phyloP scores from a whole-genome alignment of 2,888 invertebrate genomes.

The Drosophila eohydei region DNA sequence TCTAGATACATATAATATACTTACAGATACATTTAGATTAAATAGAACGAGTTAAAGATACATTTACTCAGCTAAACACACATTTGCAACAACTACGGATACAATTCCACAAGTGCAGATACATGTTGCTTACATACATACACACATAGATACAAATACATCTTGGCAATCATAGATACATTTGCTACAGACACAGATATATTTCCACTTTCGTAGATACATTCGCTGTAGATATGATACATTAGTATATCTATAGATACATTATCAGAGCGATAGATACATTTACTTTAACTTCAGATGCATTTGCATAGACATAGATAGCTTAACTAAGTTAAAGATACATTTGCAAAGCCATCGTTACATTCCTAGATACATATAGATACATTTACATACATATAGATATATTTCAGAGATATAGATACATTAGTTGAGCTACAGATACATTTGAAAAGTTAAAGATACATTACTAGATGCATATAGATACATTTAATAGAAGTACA shows the following conservation, averaged over 20 bases:
- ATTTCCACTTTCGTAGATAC: too few relatives aligned
- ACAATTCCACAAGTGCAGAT: conserved; percentile 9
- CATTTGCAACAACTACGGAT: not conserved
- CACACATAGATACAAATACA: conserved; percentile 7
- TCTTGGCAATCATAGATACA: conserved; percentile 8
- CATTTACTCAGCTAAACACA: not conserved
- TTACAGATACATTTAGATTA: not conserved
- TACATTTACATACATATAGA: not conserved
- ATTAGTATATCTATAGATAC: too few relatives aligned
- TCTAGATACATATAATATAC: not conserved
- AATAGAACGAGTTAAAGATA: not conserved
- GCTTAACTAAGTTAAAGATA: too few relatives aligned
- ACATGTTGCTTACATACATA: conserved; percentile 1
- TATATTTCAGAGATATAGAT: not conserved
- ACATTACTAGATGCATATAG: not conserved
- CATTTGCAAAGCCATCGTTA: too few relatives aligned
- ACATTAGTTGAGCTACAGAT: not conserved
- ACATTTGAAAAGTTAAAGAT: conserved; percentile 8
- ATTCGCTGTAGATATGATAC: too few relatives aligned
- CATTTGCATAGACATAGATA: not conserved
- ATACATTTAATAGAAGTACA: not conserved
- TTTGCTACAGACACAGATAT: not conserved
- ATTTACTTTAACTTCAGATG: not conserved
- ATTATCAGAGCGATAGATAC: too few relatives aligned
- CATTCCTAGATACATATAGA: too few relatives aligned